Percentiles rank a stretch among this genome's conserved stretches.
Conservation (phyloP, 2,113 vertebrate species). For the Cygnus buccinator region DNA sequence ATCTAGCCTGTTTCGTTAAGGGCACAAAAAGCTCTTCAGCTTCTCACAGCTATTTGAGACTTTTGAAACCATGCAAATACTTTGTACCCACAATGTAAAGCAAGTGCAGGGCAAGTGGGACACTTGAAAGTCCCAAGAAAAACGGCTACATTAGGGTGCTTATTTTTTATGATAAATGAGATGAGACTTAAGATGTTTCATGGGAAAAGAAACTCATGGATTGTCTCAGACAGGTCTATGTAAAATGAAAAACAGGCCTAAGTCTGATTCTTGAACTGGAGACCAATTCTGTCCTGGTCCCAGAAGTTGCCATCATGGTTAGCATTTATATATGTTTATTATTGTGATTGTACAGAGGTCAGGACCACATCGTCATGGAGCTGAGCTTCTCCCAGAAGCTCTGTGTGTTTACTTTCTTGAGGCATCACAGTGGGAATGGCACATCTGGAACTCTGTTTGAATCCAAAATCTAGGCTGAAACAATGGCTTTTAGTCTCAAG, state of each 20-base stretch:
- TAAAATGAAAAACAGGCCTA: neutral
- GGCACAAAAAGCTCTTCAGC: neutral
- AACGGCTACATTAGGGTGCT: neutral
- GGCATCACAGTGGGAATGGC: neutral
- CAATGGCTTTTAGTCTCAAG: neutral
- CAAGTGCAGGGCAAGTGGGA: neutral
- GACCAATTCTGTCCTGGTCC: neutral
- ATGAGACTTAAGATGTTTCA: neutral
- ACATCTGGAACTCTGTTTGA: neutral
- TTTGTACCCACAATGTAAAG: neutral
- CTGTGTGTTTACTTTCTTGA: neutral
- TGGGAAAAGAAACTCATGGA: neutral
- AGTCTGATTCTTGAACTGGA: neutral
- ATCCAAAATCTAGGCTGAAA: neutral
- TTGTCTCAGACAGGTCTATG: neutral
- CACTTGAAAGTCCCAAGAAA: neutral
- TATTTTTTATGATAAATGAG: neutral
- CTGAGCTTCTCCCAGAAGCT: neutral
- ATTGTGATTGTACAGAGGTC: rapidly evolving
- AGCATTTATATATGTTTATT: neutral
- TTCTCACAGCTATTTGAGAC: neutral
- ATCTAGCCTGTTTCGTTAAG: neutral
- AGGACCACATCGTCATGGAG: neutral
- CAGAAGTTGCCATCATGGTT: neutral
- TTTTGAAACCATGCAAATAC: neutral